Base-by-base conservation (phyloP, 2,113 vertebrate species). In the Melanerpes formicivorus region DNA sequence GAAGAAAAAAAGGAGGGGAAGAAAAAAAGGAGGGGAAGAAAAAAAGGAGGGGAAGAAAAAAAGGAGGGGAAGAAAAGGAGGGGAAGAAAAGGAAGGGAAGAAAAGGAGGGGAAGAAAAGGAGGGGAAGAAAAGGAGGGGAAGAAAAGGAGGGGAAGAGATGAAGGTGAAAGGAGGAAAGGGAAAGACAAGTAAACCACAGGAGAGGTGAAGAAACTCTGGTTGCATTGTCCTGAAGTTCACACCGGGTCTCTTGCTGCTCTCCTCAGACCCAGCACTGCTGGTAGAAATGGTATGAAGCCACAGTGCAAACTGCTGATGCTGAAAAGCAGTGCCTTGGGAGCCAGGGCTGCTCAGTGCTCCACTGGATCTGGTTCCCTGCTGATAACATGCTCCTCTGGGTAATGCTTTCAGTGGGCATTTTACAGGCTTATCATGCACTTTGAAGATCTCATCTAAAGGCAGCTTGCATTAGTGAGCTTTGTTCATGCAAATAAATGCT, bases 381-480 rank as follows among this genome's bases (percentile, higher is more conserved):
- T 63, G 71, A 21, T 23, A 58, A 77, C 2, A 16, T 58, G 34
- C 42, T 60, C 30, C 64, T 73, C 22, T 3, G 32, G 77, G 60
- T 60, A 59, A 21, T 63, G 59, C 63, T 73, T 89, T 91, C 75
- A 56, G 3, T 0, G 2, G 63, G 71, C 63, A 22, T 83, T 94
- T 94, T 60, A 37, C 34, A 58, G 65, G 71, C 76, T 85, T 70
- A 85, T 32, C 1, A 1, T 74, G 34, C n/a, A 7, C 66, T 80
- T 76, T 62, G 55, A 78, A 90, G 78, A n/a, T 54, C 55, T 82
- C 56, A 63, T 89, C 46, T 76, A 72, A 77, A 88, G 83, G 17
- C 56, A 83, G 69, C 69, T 73, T 90, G 80, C 56, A 23, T 83
- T 75, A 90, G 69, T 40, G 56, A 88, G 60, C 52, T 93, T 74